Evolutionary conservation across 2,888 invertebrate genomes (phyloP), one percentile per base, ranked within the genome.

Genomic region (Eulithis prunata): DNA sequence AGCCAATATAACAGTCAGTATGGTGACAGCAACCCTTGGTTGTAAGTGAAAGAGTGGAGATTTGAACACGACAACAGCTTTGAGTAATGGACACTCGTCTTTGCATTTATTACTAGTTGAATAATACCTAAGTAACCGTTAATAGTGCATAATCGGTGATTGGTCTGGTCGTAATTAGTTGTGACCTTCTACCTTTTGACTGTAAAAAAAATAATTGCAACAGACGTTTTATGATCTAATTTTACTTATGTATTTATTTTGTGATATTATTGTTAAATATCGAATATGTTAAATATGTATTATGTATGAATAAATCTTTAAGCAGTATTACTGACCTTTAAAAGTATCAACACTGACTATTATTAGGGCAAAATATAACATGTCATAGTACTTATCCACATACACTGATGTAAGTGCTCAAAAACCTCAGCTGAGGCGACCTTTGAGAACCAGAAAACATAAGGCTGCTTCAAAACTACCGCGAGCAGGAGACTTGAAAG

Each of bases 71-170:
- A 55, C 36, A 51, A 51, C 13, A 49, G 71, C 57, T 65, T 57
- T 14, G 12, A 69, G 69, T 74, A 72, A 79, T 54, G 78, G 81
- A 82, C 78, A 72, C 49, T 49, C 64, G 77, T 77, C 72, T 79
- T 78, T 84, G 87, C 85, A 85, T 83, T 84, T 80, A 80, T 74
- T 78, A 75, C 74, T 75, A 77, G 74, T 68, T 72, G 68, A 75
- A 79, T 78, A 21, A 72, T 78, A 73, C 75, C 68, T 55, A 75
- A 74, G 73, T 77, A 78, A 80, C 74, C 70, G 71, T 75, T 81
- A 83, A 80, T 79, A 70, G 79, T 73, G 49, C 53, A 70, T 82
- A 85, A 85, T 85, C 81, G 79, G 80, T 70, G 77, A 78, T 80
- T 77, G 77, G 82, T 80, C 71, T 68, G 36, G 47, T 55, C 57